Evolutionary conservation across 2,797 vertebrate species (phyloP).

Genomic region (Vireo griseus): DNA sequence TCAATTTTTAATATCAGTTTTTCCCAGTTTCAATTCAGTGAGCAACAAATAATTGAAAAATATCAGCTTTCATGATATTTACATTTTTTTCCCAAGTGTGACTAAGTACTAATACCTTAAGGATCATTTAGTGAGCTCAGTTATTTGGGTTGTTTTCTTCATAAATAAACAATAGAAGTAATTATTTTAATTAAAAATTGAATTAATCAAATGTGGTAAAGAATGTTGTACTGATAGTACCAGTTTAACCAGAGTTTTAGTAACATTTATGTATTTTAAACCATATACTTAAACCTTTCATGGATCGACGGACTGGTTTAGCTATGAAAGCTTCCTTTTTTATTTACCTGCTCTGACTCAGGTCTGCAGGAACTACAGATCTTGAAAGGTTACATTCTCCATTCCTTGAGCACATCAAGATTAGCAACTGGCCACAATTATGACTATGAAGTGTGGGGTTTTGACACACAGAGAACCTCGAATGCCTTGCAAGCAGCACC

Average conservation of each 20-base stretch:
- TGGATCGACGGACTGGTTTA: neutral
- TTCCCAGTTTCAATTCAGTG: neutral
- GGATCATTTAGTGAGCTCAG: neutral
- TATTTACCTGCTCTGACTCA: neutral
- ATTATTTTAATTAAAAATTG: neutral
- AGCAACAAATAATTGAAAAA: slow-evolving; percentile 29
- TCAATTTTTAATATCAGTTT: neutral
- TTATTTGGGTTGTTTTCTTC: neutral
- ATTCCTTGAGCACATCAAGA: neutral
- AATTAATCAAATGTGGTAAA: neutral
- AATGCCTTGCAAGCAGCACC: neutral
- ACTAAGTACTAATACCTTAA: neutral
- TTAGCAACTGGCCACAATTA: neutral
- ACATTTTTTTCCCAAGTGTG: neutral
- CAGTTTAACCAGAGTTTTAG: neutral
- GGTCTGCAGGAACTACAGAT: neutral
- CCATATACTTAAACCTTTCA: neutral
- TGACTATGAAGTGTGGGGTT: rapidly evolving
- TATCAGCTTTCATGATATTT: neutral
- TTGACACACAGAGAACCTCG: neutral
- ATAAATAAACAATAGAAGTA: neutral
- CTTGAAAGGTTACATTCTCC: neutral
- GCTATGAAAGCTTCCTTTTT: neutral
- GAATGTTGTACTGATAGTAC: neutral
- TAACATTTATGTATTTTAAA: neutral